These are phyloP conservation scores for Halesus radiatus DNA, from an alignment of 1,140 invertebrate species.

Conservation along the genomic window DNA sequence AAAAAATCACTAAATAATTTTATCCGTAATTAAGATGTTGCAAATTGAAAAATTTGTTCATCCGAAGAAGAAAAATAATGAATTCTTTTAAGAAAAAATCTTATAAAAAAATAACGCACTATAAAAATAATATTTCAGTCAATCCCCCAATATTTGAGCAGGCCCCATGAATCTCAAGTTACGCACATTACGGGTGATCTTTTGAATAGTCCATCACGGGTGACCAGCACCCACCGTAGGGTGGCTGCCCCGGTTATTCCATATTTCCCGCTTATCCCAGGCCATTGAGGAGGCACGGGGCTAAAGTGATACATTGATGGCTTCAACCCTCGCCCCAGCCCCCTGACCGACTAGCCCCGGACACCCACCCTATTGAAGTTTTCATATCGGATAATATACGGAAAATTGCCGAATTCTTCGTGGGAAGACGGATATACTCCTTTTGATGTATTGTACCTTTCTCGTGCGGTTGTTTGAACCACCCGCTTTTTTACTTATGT, in stretches of 20 bases:
- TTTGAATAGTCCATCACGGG: constrained; percentile 35
- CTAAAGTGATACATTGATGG: constrained; percentile 46
- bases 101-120: neutral
- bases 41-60: too few species aligned
- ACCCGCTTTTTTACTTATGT: too few species aligned
- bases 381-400: constrained; percentile 37
- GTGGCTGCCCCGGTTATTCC: neutral
- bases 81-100: too few species aligned
- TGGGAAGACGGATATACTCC: too few species aligned
- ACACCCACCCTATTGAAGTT: constrained; percentile 28
- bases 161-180: constrained; percentile 40
- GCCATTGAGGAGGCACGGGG: constrained; percentile 32
- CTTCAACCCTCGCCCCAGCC: constrained; percentile 12
- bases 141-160: neutral
- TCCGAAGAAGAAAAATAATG: too few species aligned
- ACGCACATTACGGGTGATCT: constrained; percentile 38
- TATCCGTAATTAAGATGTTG: too few species aligned
- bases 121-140: neutral
- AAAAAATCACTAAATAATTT: too few species aligned
- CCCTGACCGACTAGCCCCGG: constrained; percentile 28
- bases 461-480: too few species aligned
- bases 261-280: constrained; percentile 17
- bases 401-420: constrained; percentile 37
- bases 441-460: too few species aligned
- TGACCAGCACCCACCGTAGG: neutral